phyloP scores from a whole-genome alignment of 53 echinoderm and acorn worm genomes.

The Holothuria leucospilota region DNA sequence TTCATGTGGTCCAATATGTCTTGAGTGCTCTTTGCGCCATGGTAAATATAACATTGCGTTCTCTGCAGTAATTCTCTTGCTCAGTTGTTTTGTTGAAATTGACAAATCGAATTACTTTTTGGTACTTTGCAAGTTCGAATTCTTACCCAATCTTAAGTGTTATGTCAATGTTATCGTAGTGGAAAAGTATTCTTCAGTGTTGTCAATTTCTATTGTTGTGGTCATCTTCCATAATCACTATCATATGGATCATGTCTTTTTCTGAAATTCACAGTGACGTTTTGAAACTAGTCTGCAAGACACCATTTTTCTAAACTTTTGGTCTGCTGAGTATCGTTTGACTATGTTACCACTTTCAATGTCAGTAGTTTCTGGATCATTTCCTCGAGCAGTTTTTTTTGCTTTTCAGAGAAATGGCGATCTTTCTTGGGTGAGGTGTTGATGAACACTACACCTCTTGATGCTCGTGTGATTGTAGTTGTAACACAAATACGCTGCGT shows the following conservation, averaged over 20 bases:
- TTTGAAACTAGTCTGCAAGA: conserved; percentile 54
- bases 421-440: conserved; percentile 32
- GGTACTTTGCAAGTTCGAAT: conserved; percentile 31
- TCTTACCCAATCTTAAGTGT: conserved; percentile 1
- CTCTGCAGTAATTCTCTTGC: conserved; percentile 32
- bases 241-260: conserved; percentile 46
- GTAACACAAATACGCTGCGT: conserved; percentile 44
- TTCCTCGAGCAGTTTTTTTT: neutral
- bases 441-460: conserved; percentile 43
- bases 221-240: conserved; percentile 51
- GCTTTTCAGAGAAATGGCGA: conserved; percentile 31
- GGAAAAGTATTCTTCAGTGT: neutral
- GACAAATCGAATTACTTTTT: conserved; percentile 59
- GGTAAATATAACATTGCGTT: conserved; percentile 34
- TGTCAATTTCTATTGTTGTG: neutral
- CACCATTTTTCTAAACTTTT: conserved; percentile 40
- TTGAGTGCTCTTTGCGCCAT: conserved; percentile 13
- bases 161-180: neutral
- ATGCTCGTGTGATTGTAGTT: conserved; percentile 49
- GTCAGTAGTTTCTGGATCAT: conserved; percentile 45
- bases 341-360: conserved; percentile 24
- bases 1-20: neutral
- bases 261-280: conserved; percentile 23
- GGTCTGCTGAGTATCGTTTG: conserved; percentile 34
- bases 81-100: conserved; percentile 37